phyloP scores from a whole-genome alignment of 2,888 invertebrate genomes.

The Vesta saturnalis region DNA sequence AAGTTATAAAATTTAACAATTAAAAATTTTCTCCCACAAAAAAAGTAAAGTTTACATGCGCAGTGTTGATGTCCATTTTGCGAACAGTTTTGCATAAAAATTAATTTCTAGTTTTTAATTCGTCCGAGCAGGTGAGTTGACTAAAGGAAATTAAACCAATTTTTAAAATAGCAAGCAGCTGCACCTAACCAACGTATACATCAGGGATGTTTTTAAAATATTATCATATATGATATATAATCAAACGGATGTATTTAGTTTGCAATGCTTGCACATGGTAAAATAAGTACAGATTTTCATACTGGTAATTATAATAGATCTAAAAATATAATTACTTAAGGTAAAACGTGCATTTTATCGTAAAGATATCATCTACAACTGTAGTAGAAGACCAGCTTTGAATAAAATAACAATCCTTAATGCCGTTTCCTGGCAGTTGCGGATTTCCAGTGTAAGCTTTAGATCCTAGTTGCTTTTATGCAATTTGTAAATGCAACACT shows the following conservation, averaged over 20 bases:
- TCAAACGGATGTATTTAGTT: neutral
- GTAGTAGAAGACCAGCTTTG: constrained; percentile 38
- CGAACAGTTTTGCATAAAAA: constrained; percentile 42
- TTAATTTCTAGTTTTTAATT: constrained; percentile 40
- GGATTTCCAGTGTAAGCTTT: constrained; percentile 33
- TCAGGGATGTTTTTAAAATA: neutral
- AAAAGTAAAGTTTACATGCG: neutral
- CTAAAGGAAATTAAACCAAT: constrained; percentile 42
- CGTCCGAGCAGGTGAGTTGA: constrained; percentile 44
- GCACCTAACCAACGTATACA: constrained; percentile 19
- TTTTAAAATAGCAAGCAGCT: constrained; percentile 22
- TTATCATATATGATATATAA: neutral
- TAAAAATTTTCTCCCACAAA: neutral
- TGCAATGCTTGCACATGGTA: neutral
- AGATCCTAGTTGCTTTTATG: constrained; percentile 33
- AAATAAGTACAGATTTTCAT: neutral
- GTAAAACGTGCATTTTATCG: constrained; percentile 28
- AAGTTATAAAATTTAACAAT: too few species aligned
- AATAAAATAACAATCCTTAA: constrained; percentile 44
- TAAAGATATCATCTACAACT: constrained; percentile 41
- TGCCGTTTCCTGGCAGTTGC: constrained; percentile 37
- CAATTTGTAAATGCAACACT: constrained; percentile 40
- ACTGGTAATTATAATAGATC: constrained; percentile 16
- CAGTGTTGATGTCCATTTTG: constrained; percentile 42
- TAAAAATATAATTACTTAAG: constrained; percentile 29